phyloP scores from a whole-genome alignment of 2,113 vertebrate genomes.

The Athene cunicularia region DNA sequence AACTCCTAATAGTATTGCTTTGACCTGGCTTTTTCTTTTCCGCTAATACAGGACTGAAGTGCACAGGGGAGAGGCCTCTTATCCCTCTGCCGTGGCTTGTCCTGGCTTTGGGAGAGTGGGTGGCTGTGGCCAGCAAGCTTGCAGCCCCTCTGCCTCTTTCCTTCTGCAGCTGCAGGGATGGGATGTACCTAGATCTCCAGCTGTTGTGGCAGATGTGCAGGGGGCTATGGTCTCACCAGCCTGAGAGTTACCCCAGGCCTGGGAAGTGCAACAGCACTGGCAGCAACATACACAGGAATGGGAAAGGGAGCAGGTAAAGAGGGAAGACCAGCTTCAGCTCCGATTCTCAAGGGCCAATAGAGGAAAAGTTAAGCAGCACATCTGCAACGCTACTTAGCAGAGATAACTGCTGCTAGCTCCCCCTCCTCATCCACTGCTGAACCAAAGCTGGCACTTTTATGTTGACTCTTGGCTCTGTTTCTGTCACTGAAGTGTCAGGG shows the following conservation, averaged over 20 bases:
- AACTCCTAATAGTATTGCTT: neutral
- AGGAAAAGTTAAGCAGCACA: rapidly evolving
- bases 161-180: rapidly evolving
- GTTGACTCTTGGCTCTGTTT: conserved; percentile 4
- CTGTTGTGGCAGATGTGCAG: neutral
- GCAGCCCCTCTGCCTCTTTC: neutral
- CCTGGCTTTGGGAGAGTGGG: neutral
- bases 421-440: neutral
- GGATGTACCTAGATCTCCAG: neutral
- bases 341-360: neutral
- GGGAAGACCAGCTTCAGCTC: neutral
- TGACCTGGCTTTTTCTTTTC: neutral
- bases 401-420: neutral
- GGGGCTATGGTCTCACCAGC: neutral
- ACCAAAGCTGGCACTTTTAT: conserved; percentile 51
- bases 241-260: rapidly evolving
- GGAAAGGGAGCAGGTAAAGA: neutral
- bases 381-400: neutral
- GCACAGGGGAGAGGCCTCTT: neutral
- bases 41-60: neutral
- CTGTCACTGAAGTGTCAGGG: conserved; percentile 47
- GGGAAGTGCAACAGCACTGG: neutral
- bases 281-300: neutral
- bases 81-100: neutral
- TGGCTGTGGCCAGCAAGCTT: neutral